Evolutionary conservation across 2,888 invertebrate genomes (phyloP).

Genomic region (Drosophila greeni): DNA sequence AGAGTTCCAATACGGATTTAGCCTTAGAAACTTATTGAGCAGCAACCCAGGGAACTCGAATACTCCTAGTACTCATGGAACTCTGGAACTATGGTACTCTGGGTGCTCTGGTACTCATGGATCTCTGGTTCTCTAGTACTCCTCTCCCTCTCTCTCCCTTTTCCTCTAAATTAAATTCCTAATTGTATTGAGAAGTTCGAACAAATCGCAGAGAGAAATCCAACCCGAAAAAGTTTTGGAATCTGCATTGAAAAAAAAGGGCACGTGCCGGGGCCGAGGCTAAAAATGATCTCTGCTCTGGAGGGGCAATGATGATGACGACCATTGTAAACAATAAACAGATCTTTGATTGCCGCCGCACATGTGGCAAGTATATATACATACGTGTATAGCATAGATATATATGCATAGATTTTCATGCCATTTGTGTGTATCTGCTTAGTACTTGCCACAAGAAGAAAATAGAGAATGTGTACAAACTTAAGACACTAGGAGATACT

Average conservation of each 20-base stretch:
- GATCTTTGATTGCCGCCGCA: conserved; percentile 51
- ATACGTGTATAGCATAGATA: conserved; percentile 11
- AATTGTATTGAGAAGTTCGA: conserved; percentile 4
- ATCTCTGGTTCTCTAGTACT: neutral
- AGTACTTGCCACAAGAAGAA: neutral
- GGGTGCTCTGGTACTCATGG: no score
- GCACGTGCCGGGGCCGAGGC: conserved; percentile 35
- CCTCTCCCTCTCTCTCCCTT: neutral
- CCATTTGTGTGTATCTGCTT: conserved; percentile 16
- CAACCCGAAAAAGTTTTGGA: conserved; percentile 4
- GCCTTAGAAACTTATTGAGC: conserved; percentile 1
- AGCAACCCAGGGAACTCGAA: no score
- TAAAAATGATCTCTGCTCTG: conserved; percentile 25
- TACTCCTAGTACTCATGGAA: no score
- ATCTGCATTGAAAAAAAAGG: conserved; percentile 17
- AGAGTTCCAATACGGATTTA: conserved; percentile 3
- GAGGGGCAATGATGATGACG: conserved; percentile 17
- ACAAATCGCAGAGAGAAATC: neutral
- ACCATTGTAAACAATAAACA: conserved; percentile 67
- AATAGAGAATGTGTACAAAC: neutral
- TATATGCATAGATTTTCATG: neutral
- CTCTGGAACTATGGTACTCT: no score
- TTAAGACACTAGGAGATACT: neutral
- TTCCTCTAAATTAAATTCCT: conserved; percentile 19
- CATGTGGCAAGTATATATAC: conserved; percentile 32